Evolutionary conservation across 1,140 invertebrate species (phyloP).

Genomic region (Heliothis subflexa): DNA sequence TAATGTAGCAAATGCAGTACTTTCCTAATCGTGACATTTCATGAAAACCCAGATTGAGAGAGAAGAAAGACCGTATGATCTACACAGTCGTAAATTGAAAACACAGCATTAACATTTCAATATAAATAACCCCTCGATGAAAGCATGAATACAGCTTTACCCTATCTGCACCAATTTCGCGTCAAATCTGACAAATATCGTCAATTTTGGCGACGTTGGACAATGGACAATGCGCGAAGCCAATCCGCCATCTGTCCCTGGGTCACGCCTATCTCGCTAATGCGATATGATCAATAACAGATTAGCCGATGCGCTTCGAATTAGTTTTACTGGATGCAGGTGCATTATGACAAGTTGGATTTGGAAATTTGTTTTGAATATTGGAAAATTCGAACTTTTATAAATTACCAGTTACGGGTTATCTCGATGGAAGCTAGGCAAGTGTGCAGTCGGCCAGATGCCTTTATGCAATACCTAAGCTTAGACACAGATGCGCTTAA

Average conservation of each 20-base stretch:
- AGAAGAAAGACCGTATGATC: not conserved
- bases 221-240: constrained; percentile 46
- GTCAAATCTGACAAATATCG: constrained; percentile 72
- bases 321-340: constrained; percentile 55
- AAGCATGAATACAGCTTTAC: constrained; percentile 58
- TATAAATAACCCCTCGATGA: constrained; percentile 29
- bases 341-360: constrained; percentile 46
- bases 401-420: too few species aligned
- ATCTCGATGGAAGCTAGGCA: too few species aligned
- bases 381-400: not conserved
- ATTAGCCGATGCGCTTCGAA: constrained; percentile 56
- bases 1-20: too few species aligned
- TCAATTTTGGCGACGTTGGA: constrained; percentile 50
- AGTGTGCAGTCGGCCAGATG: too few species aligned
- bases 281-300: constrained; percentile 61
- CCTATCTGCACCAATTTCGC: constrained; percentile 65
- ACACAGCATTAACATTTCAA: constrained; percentile 41
- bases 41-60: too few species aligned
- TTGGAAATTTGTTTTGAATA: not conserved
- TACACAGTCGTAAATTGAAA: not conserved
- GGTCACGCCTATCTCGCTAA: constrained; percentile 64
- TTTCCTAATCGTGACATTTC: too few species aligned
- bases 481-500: too few species aligned
- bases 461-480: too few species aligned
- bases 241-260: constrained; percentile 62